Evolutionary conservation across 2,797 vertebrate species (phyloP), one percentile per base, ranked within the genome.

Genomic region (Acanthurus lineatus): DNA sequence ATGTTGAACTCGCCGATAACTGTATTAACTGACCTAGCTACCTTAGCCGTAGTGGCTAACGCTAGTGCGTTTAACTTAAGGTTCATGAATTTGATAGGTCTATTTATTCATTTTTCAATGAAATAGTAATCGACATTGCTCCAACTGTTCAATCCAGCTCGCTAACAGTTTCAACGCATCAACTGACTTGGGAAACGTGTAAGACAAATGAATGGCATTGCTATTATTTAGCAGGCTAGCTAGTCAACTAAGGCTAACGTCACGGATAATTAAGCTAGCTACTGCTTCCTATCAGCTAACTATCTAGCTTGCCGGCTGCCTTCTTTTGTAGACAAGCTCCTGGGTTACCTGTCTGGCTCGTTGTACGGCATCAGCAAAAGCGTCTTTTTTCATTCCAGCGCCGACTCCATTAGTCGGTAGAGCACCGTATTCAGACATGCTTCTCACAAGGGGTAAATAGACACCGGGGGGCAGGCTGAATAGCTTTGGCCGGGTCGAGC

Each of bases 281-380:
- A 58, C 59, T 0, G 47, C 28, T 53, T 42, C 67, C 62, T 67
- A 32, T 60, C 54, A 15, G 82, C 87, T 89, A 89, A 85, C 86
- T 53, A 63, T 84, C 86, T 53, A 63, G 79, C 80, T 57, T 40
- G 1, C 63, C 69, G 35, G 19, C 51, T 70, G 57, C 12, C 22
- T 47, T 3, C 38, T 28, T 9, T 8, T 3, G 28, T 7, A 8
- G 35, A 2, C 9, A 6, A 62, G 20, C 49, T 4, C 19, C 20
- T 4, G 0, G 4, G 16, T 93, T 91, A 98, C 97, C 97, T 98
- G 97, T 92, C 97, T 94, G 81, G 97, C 97, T 88, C 97, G 95
- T 91, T 98, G 96, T 47, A 98, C 96, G 0, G 97, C 97, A 85
- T 98, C 97, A 3, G 97, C 97, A 86, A 98, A 98, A 17, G 97